These are phyloP conservation scores for Hypselothyrea guttata DNA, from an alignment of 2,888 invertebrate species.

Conservation along the genomic window DNA sequence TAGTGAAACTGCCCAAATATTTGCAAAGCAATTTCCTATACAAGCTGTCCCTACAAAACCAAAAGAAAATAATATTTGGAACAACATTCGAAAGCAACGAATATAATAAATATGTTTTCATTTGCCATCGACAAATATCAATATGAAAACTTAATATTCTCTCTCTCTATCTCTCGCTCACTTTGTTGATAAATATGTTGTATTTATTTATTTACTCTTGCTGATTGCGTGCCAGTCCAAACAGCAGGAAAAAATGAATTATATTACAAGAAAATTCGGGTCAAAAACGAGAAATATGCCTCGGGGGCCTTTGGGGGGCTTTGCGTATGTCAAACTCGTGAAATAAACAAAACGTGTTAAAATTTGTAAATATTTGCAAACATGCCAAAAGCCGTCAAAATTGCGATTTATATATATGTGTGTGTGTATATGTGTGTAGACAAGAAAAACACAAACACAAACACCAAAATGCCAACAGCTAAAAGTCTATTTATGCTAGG, in stretches of 20 bases:
- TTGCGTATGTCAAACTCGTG: slow-evolving; percentile 42
- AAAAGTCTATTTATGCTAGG: slow-evolving; percentile 4
- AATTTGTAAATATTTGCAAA: slow-evolving; percentile 60
- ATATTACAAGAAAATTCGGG: slow-evolving; percentile 21
- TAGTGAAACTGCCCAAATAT: neutral
- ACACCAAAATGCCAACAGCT: slow-evolving; percentile 19
- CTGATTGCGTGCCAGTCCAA: slow-evolving; percentile 11
- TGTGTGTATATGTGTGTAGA: too few relatives aligned
- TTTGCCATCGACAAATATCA: neutral
- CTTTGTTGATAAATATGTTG: neutral
- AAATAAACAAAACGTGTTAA: slow-evolving; percentile 61
- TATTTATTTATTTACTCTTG: slow-evolving; percentile 16
- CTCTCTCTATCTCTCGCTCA: too few relatives aligned
- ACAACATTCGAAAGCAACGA: too few relatives aligned
- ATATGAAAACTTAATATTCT: too few relatives aligned
- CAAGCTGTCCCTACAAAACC: too few relatives aligned
- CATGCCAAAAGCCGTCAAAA: slow-evolving; percentile 27
- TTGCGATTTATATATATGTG: too few relatives aligned
- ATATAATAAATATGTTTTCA: neutral
- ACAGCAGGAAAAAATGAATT: too few relatives aligned
- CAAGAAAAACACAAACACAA: slow-evolving; percentile 1
- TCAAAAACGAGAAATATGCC: slow-evolving; percentile 32
- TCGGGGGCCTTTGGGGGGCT: slow-evolving; percentile 1
- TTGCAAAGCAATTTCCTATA: neutral
- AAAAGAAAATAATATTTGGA: too few relatives aligned